Percentiles rank a stretch among this genome's conserved stretches.
phyloP scores from a whole-genome alignment of 2,797 vertebrate species.

The Pipistrellus pygmaeus region DNA sequence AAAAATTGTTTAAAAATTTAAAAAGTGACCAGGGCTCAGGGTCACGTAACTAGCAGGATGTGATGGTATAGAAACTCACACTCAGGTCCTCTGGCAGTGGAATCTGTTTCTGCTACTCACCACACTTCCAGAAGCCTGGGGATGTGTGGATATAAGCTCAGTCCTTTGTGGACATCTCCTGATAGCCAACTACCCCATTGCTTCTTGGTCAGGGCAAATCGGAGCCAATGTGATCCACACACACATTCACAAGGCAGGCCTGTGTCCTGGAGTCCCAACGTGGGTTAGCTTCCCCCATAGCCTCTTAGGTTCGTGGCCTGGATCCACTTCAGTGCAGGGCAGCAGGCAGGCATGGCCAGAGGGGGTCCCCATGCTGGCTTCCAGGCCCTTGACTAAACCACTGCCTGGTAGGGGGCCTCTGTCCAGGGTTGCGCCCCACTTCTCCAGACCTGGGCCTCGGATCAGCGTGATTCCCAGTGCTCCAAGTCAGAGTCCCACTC shows the following conservation, averaged over 20 bases:
- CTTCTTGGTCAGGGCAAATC: neutral
- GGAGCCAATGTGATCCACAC: neutral
- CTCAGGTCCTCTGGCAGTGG: neutral
- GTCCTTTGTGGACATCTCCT: neutral
- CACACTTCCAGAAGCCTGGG: neutral
- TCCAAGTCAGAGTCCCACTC: neutral
- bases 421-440: neutral
- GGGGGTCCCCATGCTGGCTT: neutral
- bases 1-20: neutral
- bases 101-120: neutral
- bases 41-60: neutral
- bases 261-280: neutral
- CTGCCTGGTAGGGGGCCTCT: neutral
- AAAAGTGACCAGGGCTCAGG: neutral
- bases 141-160: neutral
- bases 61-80: neutral
- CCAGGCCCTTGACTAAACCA: neutral
- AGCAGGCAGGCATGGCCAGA: neutral
- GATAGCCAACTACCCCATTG: neutral
- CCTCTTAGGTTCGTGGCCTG: neutral
- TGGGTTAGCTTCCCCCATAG: neutral
- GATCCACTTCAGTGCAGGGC: neutral
- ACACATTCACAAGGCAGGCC: neutral
- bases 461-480: neutral
- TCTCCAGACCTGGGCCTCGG: neutral